phyloP scores from a whole-genome alignment of 2,888 invertebrate genomes.

The Pyrgus malvae region DNA sequence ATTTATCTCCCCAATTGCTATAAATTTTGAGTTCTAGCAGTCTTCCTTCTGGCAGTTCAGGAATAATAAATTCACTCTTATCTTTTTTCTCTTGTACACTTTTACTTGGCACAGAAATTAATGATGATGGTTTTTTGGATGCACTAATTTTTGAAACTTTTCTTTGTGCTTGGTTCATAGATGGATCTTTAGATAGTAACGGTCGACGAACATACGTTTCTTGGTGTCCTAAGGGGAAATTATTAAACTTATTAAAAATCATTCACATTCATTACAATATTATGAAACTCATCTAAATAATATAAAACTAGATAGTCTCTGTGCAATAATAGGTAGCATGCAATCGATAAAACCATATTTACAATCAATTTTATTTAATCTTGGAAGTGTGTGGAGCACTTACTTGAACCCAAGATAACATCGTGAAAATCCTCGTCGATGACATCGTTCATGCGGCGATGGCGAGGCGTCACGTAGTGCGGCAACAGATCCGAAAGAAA shows the following conservation, averaged over 20 bases:
- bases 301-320: too few relatives aligned
- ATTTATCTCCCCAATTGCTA: slow-evolving; percentile 90
- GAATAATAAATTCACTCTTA: slow-evolving; percentile 84
- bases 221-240: not conserved
- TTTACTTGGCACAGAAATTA: slow-evolving; percentile 16
- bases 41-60: slow-evolving; percentile 87
- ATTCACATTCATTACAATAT: too few relatives aligned
- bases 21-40: slow-evolving; percentile 85
- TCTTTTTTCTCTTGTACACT: slow-evolving; percentile 17
- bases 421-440: slow-evolving; percentile 69
- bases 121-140: slow-evolving; percentile 17
- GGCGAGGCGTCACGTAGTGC: slow-evolving; percentile 73
- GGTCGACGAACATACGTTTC: slow-evolving; percentile 13
- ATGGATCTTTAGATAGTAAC: slow-evolving; percentile 11
- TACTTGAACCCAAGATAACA: slow-evolving; percentile 57
- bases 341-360: too few relatives aligned
- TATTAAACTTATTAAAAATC: not conserved
- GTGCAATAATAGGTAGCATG: too few relatives aligned
- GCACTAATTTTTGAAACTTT: not conserved
- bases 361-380: too few relatives aligned
- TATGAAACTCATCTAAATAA: too few relatives aligned
- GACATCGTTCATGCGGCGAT: slow-evolving; percentile 47
- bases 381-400: too few relatives aligned
- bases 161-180: not conserved
- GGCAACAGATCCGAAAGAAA: slow-evolving; percentile 70